Conservation (phyloP, 2,113 vertebrate species). For the Progne subis region DNA sequence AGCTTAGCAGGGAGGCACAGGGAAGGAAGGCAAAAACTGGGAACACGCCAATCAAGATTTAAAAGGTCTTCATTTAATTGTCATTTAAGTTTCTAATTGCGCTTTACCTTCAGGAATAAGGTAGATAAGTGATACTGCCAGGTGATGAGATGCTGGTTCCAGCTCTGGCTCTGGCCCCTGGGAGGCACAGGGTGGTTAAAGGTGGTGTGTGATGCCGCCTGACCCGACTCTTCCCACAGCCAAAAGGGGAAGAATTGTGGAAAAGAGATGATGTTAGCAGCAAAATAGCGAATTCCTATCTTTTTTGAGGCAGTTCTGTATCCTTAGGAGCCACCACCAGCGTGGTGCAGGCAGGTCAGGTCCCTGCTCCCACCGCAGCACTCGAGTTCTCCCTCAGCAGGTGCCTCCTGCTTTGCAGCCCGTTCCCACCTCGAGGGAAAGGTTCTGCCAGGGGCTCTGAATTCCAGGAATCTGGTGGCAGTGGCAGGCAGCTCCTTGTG, state of each 20-base stretch:
- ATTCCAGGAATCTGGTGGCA: neutral
- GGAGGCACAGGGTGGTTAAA: neutral
- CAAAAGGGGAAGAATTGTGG: neutral
- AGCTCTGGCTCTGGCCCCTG: rapidly evolving
- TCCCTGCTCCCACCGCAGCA: neutral
- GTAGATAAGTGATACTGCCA: neutral
- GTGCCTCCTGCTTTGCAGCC: neutral
- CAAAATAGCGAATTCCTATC: rapidly evolving
- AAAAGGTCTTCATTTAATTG: neutral
- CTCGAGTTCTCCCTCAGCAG: too few species aligned
- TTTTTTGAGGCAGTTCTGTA: neutral
- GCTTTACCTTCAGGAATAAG: neutral
- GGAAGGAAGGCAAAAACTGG: neutral
- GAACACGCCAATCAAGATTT: neutral
- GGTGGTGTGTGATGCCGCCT: rapidly evolving
- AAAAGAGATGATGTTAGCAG: neutral
- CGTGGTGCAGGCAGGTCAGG: neutral
- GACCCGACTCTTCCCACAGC: rapidly evolving
- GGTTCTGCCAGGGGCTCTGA: neutral
- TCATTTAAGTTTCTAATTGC: neutral
- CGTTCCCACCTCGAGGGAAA: neutral
- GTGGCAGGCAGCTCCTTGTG: neutral
- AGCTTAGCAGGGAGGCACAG: neutral
- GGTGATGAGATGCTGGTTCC: neutral
- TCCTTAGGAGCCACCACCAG: neutral